Conservation (phyloP, 2,113 vertebrate species). For the Poecilia latipinna region DNA sequence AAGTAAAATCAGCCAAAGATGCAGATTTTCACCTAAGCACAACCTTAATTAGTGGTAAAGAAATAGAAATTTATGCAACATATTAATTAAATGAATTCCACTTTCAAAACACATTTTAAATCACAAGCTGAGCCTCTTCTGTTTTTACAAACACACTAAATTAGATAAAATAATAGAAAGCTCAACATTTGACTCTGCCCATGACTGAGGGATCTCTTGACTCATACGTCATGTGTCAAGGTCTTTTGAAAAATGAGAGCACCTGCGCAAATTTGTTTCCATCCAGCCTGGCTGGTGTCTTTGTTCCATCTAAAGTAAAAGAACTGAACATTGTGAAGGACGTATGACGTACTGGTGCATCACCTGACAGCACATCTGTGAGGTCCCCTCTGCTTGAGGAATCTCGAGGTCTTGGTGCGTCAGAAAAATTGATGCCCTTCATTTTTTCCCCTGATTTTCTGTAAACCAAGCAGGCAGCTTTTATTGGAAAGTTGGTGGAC, state of each 20-base stretch:
- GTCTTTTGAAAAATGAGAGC: background rate
- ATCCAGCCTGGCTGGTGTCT: background rate
- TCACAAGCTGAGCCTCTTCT: background rate
- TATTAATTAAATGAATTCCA: background rate
- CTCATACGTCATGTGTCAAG: background rate
- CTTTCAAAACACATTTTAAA: background rate
- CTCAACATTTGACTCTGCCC: background rate
- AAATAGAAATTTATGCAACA: background rate
- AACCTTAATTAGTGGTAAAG: background rate
- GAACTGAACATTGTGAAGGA: background rate
- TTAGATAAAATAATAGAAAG: background rate
- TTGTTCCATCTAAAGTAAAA: background rate
- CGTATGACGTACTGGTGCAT: background rate
- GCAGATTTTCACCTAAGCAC: background rate
- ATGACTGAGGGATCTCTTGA: background rate
- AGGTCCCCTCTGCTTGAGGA: background rate
- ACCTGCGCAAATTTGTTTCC: background rate
- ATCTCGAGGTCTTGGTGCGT: background rate
- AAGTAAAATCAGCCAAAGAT: background rate
- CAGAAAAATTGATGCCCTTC: background rate
- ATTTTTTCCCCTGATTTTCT: background rate
- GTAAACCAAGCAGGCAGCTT: background rate
- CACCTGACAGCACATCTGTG: background rate
- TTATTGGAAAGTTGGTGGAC: background rate
- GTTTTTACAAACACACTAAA: background rate